Percentiles rank a stretch among this genome's conserved stretches.
Evolutionary conservation across 2,113 vertebrate genomes (phyloP).

Genomic region (Corythoichthys intestinalis): DNA sequence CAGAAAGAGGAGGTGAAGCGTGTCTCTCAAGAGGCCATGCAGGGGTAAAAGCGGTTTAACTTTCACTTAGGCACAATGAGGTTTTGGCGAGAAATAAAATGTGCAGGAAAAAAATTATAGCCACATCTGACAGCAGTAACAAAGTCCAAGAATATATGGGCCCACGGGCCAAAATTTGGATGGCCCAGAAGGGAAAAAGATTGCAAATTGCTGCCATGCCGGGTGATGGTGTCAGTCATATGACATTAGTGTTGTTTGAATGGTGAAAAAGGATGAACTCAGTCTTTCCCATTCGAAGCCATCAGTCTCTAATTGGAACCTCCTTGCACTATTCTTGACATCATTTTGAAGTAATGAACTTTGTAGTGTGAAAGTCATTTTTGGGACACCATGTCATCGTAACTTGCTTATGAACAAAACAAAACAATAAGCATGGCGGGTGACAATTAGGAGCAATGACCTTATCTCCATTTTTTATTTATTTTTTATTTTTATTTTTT

Average conservation of each 20-base stretch:
- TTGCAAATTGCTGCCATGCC: neutral
- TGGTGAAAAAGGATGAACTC: slow-evolving; percentile 7
- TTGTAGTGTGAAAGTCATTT: no score
- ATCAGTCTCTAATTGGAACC: neutral
- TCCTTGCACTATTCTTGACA: neutral
- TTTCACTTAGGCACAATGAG: neutral
- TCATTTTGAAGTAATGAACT: neutral
- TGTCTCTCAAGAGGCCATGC: neutral
- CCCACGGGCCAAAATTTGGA: neutral
- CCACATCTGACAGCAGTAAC: neutral
- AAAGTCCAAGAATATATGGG: neutral
- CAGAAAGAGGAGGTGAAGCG: slow-evolving; percentile 1
- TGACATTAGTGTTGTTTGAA: slow-evolving; percentile 1
- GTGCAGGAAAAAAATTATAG: neutral
- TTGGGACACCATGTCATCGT: no score
- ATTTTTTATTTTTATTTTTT: no score
- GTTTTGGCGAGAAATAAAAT: neutral
- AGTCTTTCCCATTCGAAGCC: neutral
- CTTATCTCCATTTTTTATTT: no score
- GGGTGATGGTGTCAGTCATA: slow-evolving; percentile 2
- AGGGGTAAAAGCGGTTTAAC: neutral
- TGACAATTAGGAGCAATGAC: no score
- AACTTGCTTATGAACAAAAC: no score
- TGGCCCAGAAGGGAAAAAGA: neutral
- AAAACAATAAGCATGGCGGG: no score